phyloP scores from a whole-genome alignment of 2,888 invertebrate genomes.

The Oscheius myriophilus region DNA sequence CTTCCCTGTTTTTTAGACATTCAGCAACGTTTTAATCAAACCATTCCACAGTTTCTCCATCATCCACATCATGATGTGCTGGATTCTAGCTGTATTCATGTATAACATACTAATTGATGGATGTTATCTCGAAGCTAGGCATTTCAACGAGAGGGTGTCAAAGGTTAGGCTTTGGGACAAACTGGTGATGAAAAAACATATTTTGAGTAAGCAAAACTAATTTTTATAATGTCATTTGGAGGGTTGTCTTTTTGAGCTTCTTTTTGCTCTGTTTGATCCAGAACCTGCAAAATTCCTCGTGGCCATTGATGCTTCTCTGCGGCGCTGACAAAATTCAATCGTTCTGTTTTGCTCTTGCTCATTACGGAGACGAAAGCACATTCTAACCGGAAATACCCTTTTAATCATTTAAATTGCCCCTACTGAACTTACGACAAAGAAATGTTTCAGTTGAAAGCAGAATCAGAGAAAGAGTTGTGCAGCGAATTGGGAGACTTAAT shows the following conservation, averaged over 20 bases:
- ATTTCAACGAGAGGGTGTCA: slow-evolving; percentile 25
- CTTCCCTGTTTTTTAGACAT: slow-evolving; percentile 2
- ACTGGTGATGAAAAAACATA: too few species aligned
- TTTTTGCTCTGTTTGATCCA: too few species aligned
- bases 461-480: slow-evolving; percentile 9
- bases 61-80: slow-evolving; percentile 19
- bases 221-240: too few species aligned
- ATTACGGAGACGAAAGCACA: too few species aligned
- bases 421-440: not conserved
- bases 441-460: slow-evolving; percentile 9
- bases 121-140: slow-evolving; percentile 22
- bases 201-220: too few species aligned
- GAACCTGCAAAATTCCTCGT: too few species aligned
- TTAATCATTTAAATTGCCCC: too few species aligned
- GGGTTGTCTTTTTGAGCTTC: too few species aligned
- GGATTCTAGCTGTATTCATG: slow-evolving; percentile 27
- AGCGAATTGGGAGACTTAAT: slow-evolving; percentile 11
- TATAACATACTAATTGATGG: slow-evolving; percentile 27
- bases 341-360: too few species aligned
- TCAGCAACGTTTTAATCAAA: slow-evolving; percentile 14
- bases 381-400: too few species aligned
- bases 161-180: not conserved
- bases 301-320: too few species aligned
- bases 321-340: too few species aligned
- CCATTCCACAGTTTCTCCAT: slow-evolving; percentile 17